phyloP scores from a whole-genome alignment of 2,888 invertebrate species.

The Lepidocyrtoides sp. region DNA sequence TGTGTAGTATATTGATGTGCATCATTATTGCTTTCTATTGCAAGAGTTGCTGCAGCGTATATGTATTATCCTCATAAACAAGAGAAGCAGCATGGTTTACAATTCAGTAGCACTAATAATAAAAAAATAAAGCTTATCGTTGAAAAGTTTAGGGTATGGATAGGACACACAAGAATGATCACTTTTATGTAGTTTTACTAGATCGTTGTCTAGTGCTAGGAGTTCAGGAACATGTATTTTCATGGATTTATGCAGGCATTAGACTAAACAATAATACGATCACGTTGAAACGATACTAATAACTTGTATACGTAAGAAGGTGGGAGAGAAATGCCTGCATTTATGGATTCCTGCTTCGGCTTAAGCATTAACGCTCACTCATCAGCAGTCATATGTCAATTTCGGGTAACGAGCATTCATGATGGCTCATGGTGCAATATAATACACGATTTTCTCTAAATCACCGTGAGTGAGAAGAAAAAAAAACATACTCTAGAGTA shows the following conservation, averaged over 20 bases:
- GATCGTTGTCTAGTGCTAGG: not conserved
- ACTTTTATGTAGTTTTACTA: conserved; percentile 21
- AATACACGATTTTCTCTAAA: not conserved
- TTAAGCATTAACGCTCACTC: conserved; percentile 1
- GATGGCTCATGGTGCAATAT: conserved; percentile 15
- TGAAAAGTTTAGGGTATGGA: conserved; percentile 1
- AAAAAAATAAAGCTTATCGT: conserved; percentile 26
- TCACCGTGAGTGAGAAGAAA: not conserved
- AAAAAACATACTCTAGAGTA: not conserved
- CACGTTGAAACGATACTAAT: conserved; percentile 28
- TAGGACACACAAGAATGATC: not conserved
- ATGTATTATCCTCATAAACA: not conserved
- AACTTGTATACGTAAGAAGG: not conserved
- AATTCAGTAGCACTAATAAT: conserved; percentile 5
- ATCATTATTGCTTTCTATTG: too few relatives aligned
- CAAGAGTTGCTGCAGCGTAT: too few relatives aligned
- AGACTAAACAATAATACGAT: conserved; percentile 20
- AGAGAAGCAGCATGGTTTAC: not conserved
- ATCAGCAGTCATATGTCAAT: conserved; percentile 55
- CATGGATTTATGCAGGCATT: conserved; percentile 4
- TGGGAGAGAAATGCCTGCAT: not conserved
- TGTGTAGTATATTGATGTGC: not conserved
- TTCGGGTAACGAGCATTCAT: not conserved
- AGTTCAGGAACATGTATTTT: not conserved
- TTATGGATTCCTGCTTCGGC: not conserved